Conservation (phyloP, 1,140 invertebrate genomes). For the Drosophila kohkoa region DNA sequence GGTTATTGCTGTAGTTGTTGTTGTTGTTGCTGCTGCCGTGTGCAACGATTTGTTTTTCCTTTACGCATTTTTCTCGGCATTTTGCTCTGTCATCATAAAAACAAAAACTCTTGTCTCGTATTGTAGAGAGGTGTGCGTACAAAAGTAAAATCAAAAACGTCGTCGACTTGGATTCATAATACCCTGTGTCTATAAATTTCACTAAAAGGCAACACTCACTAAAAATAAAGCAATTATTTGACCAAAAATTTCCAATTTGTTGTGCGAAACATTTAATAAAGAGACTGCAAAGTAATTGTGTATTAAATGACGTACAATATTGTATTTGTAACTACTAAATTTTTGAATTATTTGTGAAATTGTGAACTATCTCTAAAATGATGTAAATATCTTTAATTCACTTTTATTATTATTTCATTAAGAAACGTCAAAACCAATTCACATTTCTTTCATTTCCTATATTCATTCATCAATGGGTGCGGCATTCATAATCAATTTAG, state of each 20-base stretch:
- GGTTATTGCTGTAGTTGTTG: conserved; percentile 52
- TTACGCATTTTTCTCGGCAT: conserved; percentile 54
- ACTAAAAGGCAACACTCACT: background rate
- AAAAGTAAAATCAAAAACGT: conserved; percentile 43
- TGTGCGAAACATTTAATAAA: too few species aligned
- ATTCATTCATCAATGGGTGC: too few species aligned
- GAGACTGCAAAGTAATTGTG: too few species aligned
- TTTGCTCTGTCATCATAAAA: conserved; percentile 59
- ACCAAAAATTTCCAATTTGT: background rate
- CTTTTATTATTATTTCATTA: too few species aligned
- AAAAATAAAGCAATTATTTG: background rate
- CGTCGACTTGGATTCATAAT: conserved; percentile 21
- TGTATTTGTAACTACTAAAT: too few species aligned
- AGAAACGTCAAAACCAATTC: too few species aligned
- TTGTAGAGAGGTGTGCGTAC: conserved; percentile 13
- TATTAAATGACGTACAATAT: too few species aligned
- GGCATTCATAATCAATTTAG: too few species aligned
- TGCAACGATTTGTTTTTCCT: conserved; percentile 60
- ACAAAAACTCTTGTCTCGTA: conserved; percentile 28
- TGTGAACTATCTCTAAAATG: too few species aligned
- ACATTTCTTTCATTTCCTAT: too few species aligned
- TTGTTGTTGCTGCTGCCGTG: conserved; percentile 34
- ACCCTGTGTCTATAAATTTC: conserved; percentile 1
- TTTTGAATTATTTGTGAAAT: too few species aligned
- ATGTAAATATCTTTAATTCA: too few species aligned